Percentiles rank a stretch among this genome's conserved stretches.
phyloP scores from a whole-genome alignment of 2,113 vertebrate species.

The Gasterosteus nipponicus region DNA sequence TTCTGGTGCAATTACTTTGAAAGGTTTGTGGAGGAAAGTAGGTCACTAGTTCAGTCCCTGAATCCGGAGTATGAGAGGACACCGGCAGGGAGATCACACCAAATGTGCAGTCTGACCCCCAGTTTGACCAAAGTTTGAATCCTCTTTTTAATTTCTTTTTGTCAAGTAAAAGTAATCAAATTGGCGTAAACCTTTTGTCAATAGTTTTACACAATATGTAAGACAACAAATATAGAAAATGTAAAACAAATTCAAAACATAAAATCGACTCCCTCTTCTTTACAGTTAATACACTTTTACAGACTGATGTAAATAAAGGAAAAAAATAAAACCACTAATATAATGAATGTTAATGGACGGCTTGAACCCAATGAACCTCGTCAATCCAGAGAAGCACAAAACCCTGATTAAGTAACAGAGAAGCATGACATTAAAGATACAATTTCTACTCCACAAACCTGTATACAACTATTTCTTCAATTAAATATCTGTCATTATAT shows the following conservation, averaged over 20 bases:
- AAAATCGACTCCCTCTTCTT: not conserved
- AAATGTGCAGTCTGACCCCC: not conserved
- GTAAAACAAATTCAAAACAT: too few species aligned
- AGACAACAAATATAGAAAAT: not conserved
- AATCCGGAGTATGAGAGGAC: conserved; percentile 18
- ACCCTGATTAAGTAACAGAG: not conserved
- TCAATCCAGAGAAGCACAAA: not conserved
- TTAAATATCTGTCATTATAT: not conserved
- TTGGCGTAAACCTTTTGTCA: not conserved
- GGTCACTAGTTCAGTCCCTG: conserved; percentile 54
- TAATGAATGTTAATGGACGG: not conserved
- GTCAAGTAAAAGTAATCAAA: not conserved
- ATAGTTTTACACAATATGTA: not conserved
- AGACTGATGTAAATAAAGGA: not conserved
- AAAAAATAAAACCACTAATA: not conserved
- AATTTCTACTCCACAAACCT: not conserved
- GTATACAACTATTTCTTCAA: not conserved
- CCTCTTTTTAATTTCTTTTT: not conserved
- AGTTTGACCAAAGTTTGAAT: not conserved
- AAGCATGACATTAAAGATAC: not conserved
- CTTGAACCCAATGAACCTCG: conserved; percentile 2
- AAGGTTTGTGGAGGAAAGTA: conserved; percentile 68
- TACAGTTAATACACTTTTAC: not conserved
- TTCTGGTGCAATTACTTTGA: conserved; percentile 63
- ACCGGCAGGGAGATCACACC: not conserved